Evolutionary conservation across 1,140 invertebrate species (phyloP).

Genomic region (Diorhabda sublineata): DNA sequence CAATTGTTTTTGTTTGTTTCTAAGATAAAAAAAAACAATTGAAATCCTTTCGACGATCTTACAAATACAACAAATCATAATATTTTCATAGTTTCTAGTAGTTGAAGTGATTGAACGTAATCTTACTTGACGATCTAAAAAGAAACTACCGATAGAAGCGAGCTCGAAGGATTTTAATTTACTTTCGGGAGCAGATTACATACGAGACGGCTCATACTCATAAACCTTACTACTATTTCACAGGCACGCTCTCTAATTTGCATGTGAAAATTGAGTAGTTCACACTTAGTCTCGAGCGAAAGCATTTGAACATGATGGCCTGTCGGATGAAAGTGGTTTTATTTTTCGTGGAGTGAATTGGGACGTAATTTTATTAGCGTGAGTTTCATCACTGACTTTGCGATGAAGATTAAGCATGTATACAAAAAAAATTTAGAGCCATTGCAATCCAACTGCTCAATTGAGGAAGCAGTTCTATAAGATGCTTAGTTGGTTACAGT

Average conservation of each 20-base stretch:
- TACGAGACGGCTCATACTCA: not conserved
- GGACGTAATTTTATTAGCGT: not conserved
- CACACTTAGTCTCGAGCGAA: not conserved
- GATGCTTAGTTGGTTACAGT: too few species aligned
- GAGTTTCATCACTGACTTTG: not conserved
- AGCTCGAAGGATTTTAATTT: constrained; percentile 8
- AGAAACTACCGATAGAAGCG: not conserved
- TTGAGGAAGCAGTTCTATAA: too few species aligned
- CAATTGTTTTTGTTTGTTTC: too few species aligned
- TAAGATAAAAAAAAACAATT: too few species aligned
- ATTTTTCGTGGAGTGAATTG: not conserved
- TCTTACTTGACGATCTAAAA: too few species aligned
- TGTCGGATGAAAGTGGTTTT: constrained; percentile 1
- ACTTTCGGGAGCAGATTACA: constrained; percentile 5
- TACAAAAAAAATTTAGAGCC: too few species aligned
- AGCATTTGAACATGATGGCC: constrained; percentile 1
- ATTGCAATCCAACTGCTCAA: too few species aligned
- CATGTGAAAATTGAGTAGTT: constrained; percentile 12
- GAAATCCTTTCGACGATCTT: too few species aligned
- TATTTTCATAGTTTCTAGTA: too few species aligned
- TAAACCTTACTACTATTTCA: constrained; percentile 7
- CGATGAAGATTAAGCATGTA: not conserved
- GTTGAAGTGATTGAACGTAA: too few species aligned
- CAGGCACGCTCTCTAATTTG: constrained; percentile 8
- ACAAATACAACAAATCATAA: too few species aligned